A percentile compares a stretch with the other conserved stretches of the same genome.
These are phyloP conservation scores for Ylistrum balloti DNA, from an alignment of 1,140 invertebrate genomes.

Conservation along the genomic window DNA sequence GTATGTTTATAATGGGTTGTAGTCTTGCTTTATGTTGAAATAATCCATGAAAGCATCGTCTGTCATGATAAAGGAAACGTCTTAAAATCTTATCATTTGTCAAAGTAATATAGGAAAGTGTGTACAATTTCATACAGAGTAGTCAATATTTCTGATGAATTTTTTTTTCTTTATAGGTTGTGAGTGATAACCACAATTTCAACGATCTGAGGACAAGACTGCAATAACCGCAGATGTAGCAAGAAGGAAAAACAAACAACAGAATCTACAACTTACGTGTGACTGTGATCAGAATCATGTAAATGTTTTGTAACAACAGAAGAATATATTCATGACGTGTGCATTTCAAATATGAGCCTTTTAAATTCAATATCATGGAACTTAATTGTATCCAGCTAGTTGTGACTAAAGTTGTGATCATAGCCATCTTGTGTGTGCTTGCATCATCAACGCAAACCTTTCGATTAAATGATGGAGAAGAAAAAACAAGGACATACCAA, in stretches of 20 bases:
- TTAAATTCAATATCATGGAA: background rate
- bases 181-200: background rate
- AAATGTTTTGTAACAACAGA: background rate
- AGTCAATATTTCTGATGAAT: background rate
- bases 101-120: too few relatives aligned
- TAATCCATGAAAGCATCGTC: background rate
- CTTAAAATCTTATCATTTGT: too few relatives aligned
- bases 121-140: background rate
- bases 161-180: background rate
- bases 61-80: too few relatives aligned
- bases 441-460: background rate
- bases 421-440: slow-evolving; percentile 24
- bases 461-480: background rate
- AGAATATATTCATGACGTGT: background rate
- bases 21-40: background rate
- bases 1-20: background rate
- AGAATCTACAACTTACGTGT: background rate
- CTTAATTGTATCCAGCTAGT: background rate
- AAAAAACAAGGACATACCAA: background rate
- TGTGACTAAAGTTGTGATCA: background rate
- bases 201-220: background rate
- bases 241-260: background rate
- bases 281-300: background rate
- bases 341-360: background rate
- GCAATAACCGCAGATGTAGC: background rate